phyloP scores from a whole-genome alignment of 2,888 invertebrate genomes.

The Cheilosia variabilis region DNA sequence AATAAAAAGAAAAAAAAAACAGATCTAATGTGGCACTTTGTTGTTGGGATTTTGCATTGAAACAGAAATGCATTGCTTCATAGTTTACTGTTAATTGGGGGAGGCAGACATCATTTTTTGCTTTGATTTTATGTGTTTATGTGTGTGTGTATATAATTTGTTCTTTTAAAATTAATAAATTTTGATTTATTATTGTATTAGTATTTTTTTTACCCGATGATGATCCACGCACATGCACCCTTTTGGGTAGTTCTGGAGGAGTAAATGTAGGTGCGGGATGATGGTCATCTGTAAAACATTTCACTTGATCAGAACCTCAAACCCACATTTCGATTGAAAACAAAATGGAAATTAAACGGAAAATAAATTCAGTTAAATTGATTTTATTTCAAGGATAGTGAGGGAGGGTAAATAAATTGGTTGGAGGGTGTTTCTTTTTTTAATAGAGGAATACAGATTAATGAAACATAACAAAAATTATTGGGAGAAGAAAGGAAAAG shows the following conservation, averaged over 20 bases:
- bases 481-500: not conserved
- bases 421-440: conserved; percentile 16
- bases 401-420: conserved; percentile 19
- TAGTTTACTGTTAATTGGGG: conserved; percentile 28
- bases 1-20: conserved; percentile 9
- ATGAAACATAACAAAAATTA: not conserved
- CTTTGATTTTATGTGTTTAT: conserved; percentile 45
- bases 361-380: conserved; percentile 36
- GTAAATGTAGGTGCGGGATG: conserved; percentile 99
- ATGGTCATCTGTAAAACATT: conserved; percentile 96
- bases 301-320: conserved; percentile 86
- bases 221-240: conserved; percentile 98
- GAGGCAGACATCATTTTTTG: conserved; percentile 66
- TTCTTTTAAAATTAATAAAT: conserved; percentile 42
- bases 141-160: conserved; percentile 47
- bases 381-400: conserved; percentile 32
- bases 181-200: conserved; percentile 69
- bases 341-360: conserved; percentile 48
- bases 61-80: conserved; percentile 68
- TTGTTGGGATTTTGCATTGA: conserved; percentile 75
- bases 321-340: conserved; percentile 80
- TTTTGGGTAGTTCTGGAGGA: conserved; percentile 99
- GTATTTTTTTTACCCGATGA: conserved; percentile 82
- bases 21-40: conserved; percentile 71
- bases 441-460: conserved; percentile 7